A percentile compares a stretch with the other conserved stretches of the same genome.
These are phyloP conservation scores for Drosophila tanythrix DNA, from an alignment of 2,888 invertebrate genomes.

Conservation along the genomic window DNA sequence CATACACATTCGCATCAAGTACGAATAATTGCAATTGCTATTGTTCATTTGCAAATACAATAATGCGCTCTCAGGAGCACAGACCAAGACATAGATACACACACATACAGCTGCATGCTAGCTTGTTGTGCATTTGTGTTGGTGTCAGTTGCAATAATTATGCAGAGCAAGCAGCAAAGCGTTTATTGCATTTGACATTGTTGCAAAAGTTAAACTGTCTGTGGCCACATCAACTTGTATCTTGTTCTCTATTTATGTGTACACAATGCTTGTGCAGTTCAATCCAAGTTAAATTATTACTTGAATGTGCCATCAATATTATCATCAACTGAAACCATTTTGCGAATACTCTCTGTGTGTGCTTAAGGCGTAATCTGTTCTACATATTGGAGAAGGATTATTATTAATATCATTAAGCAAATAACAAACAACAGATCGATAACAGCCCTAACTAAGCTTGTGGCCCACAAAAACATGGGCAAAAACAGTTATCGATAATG, in stretches of 20 bases:
- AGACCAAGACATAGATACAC: conserved; percentile 5
- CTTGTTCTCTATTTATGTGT: conserved; percentile 36
- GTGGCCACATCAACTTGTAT: conserved; percentile 66
- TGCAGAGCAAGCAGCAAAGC: conserved; percentile 45
- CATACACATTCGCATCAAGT: conserved; percentile 32
- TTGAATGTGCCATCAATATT: background rate
- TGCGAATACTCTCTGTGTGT: background rate
- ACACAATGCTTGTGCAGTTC: conserved; percentile 4
- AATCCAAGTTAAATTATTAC: conserved; percentile 21
- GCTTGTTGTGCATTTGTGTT: conserved; percentile 42
- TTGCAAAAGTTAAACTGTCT: conserved; percentile 74
- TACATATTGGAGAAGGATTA: background rate
- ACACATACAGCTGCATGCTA: conserved; percentile 18
- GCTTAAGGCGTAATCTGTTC: background rate
- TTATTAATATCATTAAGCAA: background rate
- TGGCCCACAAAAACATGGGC: too few species aligned
- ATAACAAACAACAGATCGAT: background rate
- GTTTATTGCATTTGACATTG: conserved; percentile 72
- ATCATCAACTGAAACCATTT: background rate
- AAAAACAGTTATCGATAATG: background rate
- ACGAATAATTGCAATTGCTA: conserved; percentile 59
- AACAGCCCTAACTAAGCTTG: background rate
- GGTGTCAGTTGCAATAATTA: conserved; percentile 55
- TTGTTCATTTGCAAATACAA: conserved; percentile 63
- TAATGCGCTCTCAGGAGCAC: conserved; percentile 58